phyloP scores from a whole-genome alignment of 1,140 invertebrate genomes.

The Ganaspis sp. region DNA sequence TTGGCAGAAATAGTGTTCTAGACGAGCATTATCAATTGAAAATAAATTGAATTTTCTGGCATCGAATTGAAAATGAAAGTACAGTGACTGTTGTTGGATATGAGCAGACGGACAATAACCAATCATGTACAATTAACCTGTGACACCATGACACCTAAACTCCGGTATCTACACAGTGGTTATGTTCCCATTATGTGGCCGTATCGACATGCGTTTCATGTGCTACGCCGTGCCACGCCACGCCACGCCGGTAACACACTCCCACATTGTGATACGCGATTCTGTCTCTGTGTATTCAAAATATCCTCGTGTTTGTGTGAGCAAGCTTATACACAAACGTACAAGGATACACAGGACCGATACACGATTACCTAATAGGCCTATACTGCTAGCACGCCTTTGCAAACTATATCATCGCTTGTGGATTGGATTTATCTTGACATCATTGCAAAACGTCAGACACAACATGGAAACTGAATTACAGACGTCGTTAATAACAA shows the following conservation, averaged over 20 bases:
- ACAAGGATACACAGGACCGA: neutral
- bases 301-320: constrained; percentile 30
- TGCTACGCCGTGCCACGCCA: constrained; percentile 26
- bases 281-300: constrained; percentile 50
- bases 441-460: constrained; percentile 23
- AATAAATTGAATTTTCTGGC: neutral
- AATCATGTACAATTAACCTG: constrained; percentile 73
- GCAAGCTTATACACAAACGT: constrained; percentile 28
- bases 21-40: neutral
- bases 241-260: constrained; percentile 54
- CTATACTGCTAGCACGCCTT: constrained; percentile 33
- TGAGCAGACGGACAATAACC: constrained; percentile 64
- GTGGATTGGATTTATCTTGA: constrained; percentile 31
- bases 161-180: constrained; percentile 60
- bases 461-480: constrained; percentile 23
- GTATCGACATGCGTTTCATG: constrained; percentile 72
- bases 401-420: constrained; percentile 12
- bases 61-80: constrained; percentile 36
- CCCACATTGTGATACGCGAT: constrained; percentile 59
- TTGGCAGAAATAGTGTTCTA: neutral
- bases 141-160: constrained; percentile 72
- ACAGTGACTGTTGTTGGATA: neutral
- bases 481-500: constrained; percentile 20
- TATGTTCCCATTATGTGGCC: constrained; percentile 74
- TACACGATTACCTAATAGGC: constrained; percentile 58